Evolutionary conservation across 1,140 invertebrate genomes (phyloP).

Genomic region (Panonychus citri): DNA sequence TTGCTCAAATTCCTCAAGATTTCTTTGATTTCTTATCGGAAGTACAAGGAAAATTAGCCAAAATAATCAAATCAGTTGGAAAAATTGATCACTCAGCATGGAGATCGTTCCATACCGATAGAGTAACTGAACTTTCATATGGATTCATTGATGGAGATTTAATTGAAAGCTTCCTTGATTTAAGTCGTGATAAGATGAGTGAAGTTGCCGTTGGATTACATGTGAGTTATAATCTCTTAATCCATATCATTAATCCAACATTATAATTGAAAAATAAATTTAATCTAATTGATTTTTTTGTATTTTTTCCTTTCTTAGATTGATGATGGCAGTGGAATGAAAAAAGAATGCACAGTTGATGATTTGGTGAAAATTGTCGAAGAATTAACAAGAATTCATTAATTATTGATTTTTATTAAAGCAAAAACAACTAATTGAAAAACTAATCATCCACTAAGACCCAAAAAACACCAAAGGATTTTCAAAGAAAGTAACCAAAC

Average conservation of each 20-base stretch:
- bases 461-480: too few species aligned
- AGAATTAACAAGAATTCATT: slow-evolving; percentile 93
- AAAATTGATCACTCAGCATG: slow-evolving; percentile 71
- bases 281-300: too few species aligned
- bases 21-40: slow-evolving; percentile 68
- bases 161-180: slow-evolving; percentile 86
- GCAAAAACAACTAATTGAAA: too few species aligned
- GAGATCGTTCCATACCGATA: slow-evolving; percentile 29
- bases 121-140: slow-evolving; percentile 30
- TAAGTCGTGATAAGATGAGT: slow-evolving; percentile 65
- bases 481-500: too few species aligned
- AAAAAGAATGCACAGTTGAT: slow-evolving; percentile 65
- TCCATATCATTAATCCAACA: too few species aligned
- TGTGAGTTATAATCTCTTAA: too few species aligned
- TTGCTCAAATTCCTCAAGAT: slow-evolving; percentile 68
- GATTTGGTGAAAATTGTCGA: slow-evolving; percentile 92
- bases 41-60: slow-evolving; percentile 55
- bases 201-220: slow-evolving; percentile 58
- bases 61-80: slow-evolving; percentile 80
- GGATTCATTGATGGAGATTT: slow-evolving; percentile 97
- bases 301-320: slow-evolving; percentile 34
- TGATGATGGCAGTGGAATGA: slow-evolving; percentile 59
- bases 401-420: too few species aligned
- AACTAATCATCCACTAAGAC: too few species aligned
- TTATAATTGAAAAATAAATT: too few species aligned